Conservation (phyloP, 2,888 invertebrate species). For the Chromoteleia sp. region DNA sequence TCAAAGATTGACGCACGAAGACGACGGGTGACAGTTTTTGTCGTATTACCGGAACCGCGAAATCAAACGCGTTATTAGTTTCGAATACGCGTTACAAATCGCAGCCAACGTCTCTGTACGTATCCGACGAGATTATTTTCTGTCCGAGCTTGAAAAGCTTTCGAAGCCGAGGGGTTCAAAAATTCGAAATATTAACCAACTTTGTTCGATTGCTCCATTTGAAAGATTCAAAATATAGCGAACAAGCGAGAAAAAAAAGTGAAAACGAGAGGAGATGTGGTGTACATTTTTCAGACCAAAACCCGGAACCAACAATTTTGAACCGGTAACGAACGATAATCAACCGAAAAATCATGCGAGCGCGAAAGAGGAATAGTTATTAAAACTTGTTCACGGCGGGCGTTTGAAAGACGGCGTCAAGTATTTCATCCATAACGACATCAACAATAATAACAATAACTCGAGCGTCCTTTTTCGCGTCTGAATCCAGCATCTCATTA, state of each 20-base stretch:
- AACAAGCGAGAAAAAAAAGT: background rate
- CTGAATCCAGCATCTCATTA: constrained; percentile 63
- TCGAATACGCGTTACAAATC: constrained; percentile 16
- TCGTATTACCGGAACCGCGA: background rate
- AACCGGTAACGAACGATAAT: too few relatives aligned
- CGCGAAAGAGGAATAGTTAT: background rate
- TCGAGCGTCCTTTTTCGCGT: constrained; percentile 35
- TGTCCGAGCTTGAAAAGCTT: constrained; percentile 14
- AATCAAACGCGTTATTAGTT: constrained; percentile 20
- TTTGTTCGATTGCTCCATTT: constrained; percentile 4
- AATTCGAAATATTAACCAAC: constrained; percentile 21
- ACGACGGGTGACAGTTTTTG: too few relatives aligned
- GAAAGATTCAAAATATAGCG: background rate
- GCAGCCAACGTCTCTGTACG: constrained; percentile 1
- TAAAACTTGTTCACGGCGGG: constrained; percentile 4
- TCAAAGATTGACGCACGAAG: too few relatives aligned
- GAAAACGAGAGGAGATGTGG: background rate
- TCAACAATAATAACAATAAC: constrained; percentile 47
- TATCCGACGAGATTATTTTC: constrained; percentile 18
- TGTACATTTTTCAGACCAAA: background rate
- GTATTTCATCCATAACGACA: constrained; percentile 35
- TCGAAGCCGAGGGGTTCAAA: constrained; percentile 5
- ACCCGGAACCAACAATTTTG: background rate
- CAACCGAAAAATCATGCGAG: background rate
- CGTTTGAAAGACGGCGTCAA: constrained; percentile 33